Percentiles rank a stretch among this genome's conserved stretches.
These are phyloP conservation scores for Pseudopodoces humilis DNA, from an alignment of 2,113 vertebrate genomes.

Conservation along the genomic window DNA sequence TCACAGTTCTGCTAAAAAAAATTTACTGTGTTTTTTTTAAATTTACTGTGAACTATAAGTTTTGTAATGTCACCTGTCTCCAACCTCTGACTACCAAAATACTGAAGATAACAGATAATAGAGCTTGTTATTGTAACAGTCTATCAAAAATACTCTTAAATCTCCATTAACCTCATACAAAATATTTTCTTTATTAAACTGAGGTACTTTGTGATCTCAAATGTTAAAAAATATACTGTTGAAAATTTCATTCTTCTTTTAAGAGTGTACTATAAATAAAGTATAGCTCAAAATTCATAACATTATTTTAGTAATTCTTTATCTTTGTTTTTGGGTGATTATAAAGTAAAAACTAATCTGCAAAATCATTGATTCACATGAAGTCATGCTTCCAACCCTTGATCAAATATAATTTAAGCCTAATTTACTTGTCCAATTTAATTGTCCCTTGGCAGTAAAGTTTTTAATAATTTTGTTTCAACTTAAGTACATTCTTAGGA, in stretches of 20 bases:
- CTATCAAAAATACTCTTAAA: background rate
- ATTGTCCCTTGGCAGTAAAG: background rate
- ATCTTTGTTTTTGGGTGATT: background rate
- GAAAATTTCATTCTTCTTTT: background rate
- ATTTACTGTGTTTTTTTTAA: background rate
- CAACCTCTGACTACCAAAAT: background rate
- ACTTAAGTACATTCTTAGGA: background rate
- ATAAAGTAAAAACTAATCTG: background rate
- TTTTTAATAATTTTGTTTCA: background rate
- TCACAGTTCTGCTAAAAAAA: background rate
- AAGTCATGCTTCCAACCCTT: background rate
- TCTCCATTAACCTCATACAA: background rate
- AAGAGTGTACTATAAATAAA: background rate
- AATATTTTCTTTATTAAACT: background rate
- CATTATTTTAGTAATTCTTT: background rate
- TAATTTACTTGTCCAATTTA: background rate
- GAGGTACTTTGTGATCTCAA: background rate
- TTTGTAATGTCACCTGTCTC: background rate
- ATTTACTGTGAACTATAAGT: background rate
- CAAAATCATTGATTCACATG: background rate
- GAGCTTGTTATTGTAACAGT: background rate
- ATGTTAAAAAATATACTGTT: background rate
- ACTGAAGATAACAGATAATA: background rate
- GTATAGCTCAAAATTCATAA: background rate
- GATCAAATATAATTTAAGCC: background rate